phyloP scores from a whole-genome alignment of 1,140 invertebrate species.

The Medauroidea extradentata region DNA sequence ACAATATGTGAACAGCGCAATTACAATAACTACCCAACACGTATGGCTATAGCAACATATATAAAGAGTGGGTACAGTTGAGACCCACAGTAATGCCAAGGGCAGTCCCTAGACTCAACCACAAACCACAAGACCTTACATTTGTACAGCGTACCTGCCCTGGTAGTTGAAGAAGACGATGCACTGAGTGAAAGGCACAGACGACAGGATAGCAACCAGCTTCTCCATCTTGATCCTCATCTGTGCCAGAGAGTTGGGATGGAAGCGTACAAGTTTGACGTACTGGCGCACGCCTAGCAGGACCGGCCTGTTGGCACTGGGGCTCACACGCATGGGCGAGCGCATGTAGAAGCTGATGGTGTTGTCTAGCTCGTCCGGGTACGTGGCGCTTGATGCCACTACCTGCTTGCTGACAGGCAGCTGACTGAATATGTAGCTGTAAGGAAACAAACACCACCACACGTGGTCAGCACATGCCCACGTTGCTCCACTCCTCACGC shows the following conservation, averaged over 20 bases:
- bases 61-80: too few relatives aligned
- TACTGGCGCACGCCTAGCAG: conserved; percentile 76
- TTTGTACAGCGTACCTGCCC: too few relatives aligned
- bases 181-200: conserved; percentile 79
- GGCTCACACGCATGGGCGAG: conserved; percentile 65
- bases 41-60: too few relatives aligned
- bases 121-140: too few relatives aligned
- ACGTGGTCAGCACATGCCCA: too few relatives aligned
- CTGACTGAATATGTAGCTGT: conserved; percentile 65
- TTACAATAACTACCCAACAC: too few relatives aligned
- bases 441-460: conserved; percentile 30
- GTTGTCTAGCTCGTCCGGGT: conserved; percentile 66
- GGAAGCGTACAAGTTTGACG: conserved; percentile 51
- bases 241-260: conserved; percentile 50
- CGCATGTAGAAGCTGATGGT: conserved; percentile 76
- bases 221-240: conserved; percentile 64
- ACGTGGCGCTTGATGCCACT: conserved; percentile 92
- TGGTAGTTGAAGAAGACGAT: conserved; percentile 89
- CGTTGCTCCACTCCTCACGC: too few relatives aligned
- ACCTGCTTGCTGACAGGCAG: conserved; percentile 81
- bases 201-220: conserved; percentile 64
- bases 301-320: conserved; percentile 53
- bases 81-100: too few relatives aligned
- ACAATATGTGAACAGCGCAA: too few relatives aligned
- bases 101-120: too few relatives aligned